phyloP scores from a whole-genome alignment of 2,113 vertebrate genomes.

The Himantopus leucocephalus region DNA sequence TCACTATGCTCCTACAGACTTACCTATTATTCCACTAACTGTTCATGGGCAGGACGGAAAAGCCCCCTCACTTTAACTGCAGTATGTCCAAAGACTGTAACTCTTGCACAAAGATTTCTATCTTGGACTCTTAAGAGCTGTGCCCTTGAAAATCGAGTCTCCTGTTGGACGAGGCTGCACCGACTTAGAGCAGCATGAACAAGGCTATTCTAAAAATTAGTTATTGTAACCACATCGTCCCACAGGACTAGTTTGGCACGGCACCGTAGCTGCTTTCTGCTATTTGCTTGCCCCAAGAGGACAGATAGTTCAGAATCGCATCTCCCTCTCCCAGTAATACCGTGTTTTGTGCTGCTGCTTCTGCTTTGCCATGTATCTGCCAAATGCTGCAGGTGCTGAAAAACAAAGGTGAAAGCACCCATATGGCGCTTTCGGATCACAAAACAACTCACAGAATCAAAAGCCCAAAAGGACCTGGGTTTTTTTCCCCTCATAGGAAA shows the following conservation, averaged over 20 bases:
- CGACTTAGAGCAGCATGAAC: neutral
- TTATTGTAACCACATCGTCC: neutral
- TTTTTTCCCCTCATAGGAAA: neutral
- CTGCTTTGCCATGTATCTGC: neutral
- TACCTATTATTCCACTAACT: neutral
- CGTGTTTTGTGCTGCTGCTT: neutral
- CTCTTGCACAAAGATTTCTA: neutral
- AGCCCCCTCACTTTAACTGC: neutral
- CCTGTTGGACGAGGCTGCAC: neutral
- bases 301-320: neutral
- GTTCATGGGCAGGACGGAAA: neutral
- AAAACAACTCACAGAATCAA: neutral
- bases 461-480: slow-evolving; percentile 1
- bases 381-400: slow-evolving; percentile 47
- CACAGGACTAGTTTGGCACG: neutral
- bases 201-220: neutral
- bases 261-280: slow-evolving; percentile 1
- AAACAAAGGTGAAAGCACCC: slow-evolving; percentile 59
- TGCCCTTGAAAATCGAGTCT: neutral
- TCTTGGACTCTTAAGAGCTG: neutral
- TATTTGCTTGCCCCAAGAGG: slow-evolving; percentile 13
- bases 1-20: neutral
- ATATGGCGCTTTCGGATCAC: neutral
- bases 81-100: neutral
- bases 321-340: neutral